Evolutionary conservation across 2,113 vertebrate genomes (phyloP).

Genomic region (Axis porcinus): DNA sequence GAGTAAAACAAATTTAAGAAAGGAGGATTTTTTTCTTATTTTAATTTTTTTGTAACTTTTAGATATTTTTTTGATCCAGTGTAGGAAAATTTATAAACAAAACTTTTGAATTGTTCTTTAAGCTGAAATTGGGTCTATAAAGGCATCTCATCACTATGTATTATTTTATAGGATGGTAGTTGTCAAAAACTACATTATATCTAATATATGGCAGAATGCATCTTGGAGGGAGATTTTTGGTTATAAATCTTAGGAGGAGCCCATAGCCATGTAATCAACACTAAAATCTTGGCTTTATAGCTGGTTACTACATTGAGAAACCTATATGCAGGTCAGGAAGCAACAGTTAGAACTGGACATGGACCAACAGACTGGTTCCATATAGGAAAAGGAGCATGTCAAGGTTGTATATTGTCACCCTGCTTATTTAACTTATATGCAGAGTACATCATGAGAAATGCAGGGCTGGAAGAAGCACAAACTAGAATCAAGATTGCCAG

Average conservation of each 20-base stretch:
- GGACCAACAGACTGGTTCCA: too few species aligned
- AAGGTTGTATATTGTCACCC: too few species aligned
- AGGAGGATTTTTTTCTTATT: neutral
- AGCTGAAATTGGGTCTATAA: neutral
- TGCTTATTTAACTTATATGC: too few species aligned
- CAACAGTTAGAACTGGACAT: too few species aligned
- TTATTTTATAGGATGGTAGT: neutral
- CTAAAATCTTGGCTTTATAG: neutral
- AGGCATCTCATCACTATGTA: neutral
- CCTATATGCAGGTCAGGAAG: too few species aligned
- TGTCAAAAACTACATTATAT: slow-evolving; percentile 25
- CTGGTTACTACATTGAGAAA: neutral
- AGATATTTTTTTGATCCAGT: neutral
- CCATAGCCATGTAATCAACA: neutral
- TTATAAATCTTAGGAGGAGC: neutral
- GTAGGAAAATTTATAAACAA: neutral
- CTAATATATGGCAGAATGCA: neutral
- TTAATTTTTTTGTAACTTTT: neutral
- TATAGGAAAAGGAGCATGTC: too few species aligned
- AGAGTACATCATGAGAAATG: too few species aligned
- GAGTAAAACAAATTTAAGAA: neutral
- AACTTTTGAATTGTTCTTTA: neutral
- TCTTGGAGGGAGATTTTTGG: neutral
- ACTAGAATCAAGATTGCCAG: too few species aligned
- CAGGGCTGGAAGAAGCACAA: too few species aligned